These are phyloP conservation scores for Papilio protenor DNA, from an alignment of 2,888 invertebrate species.

Conservation along the genomic window DNA sequence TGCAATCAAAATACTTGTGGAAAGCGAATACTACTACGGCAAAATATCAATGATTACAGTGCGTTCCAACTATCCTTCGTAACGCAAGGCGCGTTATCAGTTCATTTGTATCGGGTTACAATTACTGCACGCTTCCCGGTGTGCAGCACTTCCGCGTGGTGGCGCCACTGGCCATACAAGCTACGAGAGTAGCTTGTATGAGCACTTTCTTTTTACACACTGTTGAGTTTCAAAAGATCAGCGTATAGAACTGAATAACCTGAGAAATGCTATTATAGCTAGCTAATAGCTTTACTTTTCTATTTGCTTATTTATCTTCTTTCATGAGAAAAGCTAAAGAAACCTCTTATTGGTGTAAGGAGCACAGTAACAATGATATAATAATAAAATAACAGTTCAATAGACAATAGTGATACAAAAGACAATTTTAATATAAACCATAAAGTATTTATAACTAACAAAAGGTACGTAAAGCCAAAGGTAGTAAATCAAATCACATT, in stretches of 20 bases:
- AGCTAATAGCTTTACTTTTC: not conserved
- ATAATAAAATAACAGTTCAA: not conserved
- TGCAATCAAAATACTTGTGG: too few relatives aligned
- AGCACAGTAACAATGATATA: not conserved
- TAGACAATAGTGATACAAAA: slow-evolving; percentile 10
- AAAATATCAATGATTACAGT: slow-evolving; percentile 56
- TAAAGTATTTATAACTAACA: not conserved
- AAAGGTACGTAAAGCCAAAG: not conserved
- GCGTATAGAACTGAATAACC: not conserved
- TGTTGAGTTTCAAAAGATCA: slow-evolving; percentile 2
- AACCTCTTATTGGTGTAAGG: not conserved
- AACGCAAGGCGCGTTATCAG: slow-evolving; percentile 74
- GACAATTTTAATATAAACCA: not conserved
- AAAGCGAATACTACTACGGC: not conserved
- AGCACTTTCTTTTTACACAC: slow-evolving; percentile 29
- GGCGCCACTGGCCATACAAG: slow-evolving; percentile 41
- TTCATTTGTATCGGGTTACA: slow-evolving; percentile 76
- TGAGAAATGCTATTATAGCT: not conserved
- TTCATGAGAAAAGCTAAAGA: not conserved
- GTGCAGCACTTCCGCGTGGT: slow-evolving; percentile 64
- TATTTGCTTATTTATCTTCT: not conserved
- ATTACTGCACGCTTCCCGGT: slow-evolving; percentile 71
- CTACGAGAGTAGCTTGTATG: not conserved
- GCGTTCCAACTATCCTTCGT: slow-evolving; percentile 65
- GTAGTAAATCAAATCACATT: slow-evolving; percentile 12